Evolutionary conservation across 2,797 vertebrate genomes (phyloP).

Genomic region (Poecile montanus): DNA sequence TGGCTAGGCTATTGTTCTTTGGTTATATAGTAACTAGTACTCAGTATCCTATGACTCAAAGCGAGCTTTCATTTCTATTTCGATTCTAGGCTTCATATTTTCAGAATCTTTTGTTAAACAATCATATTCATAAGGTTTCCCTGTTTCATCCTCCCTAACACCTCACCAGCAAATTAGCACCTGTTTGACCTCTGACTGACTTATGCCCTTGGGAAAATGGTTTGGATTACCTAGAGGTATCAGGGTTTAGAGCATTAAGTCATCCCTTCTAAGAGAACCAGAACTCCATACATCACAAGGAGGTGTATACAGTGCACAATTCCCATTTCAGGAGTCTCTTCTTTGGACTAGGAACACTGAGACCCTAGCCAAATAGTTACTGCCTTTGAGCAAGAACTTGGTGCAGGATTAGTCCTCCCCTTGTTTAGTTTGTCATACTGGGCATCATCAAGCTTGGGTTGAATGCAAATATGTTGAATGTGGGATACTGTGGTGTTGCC

Average conservation of each 20-base stretch:
- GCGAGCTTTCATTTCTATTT: no score
- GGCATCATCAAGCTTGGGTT: neutral
- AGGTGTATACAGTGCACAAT: neutral
- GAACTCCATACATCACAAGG: neutral
- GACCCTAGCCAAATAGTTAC: neutral
- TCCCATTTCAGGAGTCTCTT: neutral
- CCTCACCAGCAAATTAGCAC: neutral
- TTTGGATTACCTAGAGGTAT: neutral
- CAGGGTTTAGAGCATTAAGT: neutral
- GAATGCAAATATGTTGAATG: neutral
- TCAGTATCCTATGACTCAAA: no score
- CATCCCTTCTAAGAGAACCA: neutral
- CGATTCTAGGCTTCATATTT: no score
- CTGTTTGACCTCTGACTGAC: neutral
- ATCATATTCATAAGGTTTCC: no score
- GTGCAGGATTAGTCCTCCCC: neutral
- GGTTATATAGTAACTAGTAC: no score
- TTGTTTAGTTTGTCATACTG: neutral
- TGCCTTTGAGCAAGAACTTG: neutral
- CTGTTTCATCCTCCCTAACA: neutral
- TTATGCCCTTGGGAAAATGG: neutral
- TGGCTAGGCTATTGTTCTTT: no score
- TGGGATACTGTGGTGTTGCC: neutral
- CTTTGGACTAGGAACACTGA: neutral
- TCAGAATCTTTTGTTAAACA: no score